Conservation (phyloP, 2,113 vertebrate species). For the Anolis carolinensis region DNA sequence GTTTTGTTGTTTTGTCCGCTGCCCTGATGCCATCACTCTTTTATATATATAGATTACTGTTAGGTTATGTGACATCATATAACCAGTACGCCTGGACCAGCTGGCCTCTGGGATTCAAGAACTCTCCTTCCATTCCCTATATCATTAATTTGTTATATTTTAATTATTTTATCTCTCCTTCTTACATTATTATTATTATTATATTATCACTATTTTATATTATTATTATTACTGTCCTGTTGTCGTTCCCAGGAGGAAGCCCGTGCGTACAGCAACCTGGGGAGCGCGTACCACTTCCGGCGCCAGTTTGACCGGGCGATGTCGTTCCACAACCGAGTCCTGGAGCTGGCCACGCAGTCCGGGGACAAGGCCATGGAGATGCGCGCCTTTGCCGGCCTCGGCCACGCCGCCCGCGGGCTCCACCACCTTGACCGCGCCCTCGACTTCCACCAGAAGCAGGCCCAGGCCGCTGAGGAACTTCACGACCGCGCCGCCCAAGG, state of each 20-base stretch:
- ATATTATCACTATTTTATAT: too few species aligned
- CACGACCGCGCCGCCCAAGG: slow-evolving; percentile 96
- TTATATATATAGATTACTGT: too few species aligned
- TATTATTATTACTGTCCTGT: too few species aligned
- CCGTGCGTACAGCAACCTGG: slow-evolving; percentile 97
- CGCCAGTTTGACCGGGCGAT: slow-evolving; percentile 98
- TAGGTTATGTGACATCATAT: too few species aligned
- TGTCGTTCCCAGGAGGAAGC: slow-evolving; percentile 85
- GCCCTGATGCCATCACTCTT: too few species aligned
- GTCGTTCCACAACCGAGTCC: slow-evolving; percentile 95
- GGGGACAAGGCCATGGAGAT: slow-evolving; percentile 94
- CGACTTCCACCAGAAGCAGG: slow-evolving; percentile 94
- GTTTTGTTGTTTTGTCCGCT: too few species aligned
- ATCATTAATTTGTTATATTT: too few species aligned
- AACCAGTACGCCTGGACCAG: too few species aligned
- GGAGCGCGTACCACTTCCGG: slow-evolving; percentile 96
- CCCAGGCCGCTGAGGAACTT: slow-evolving; percentile 91
- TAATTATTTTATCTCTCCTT: too few species aligned
- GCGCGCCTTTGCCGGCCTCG: slow-evolving; percentile 94
- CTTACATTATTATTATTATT: too few species aligned
- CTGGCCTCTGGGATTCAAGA: too few species aligned
- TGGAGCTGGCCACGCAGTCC: slow-evolving; percentile 94
- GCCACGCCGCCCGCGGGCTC: slow-evolving; percentile 96
- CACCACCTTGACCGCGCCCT: slow-evolving; percentile 96
- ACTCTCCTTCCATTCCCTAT: too few species aligned